Conservation (phyloP, 1,140 invertebrate genomes). For the Dreissena rostriformis region DNA sequence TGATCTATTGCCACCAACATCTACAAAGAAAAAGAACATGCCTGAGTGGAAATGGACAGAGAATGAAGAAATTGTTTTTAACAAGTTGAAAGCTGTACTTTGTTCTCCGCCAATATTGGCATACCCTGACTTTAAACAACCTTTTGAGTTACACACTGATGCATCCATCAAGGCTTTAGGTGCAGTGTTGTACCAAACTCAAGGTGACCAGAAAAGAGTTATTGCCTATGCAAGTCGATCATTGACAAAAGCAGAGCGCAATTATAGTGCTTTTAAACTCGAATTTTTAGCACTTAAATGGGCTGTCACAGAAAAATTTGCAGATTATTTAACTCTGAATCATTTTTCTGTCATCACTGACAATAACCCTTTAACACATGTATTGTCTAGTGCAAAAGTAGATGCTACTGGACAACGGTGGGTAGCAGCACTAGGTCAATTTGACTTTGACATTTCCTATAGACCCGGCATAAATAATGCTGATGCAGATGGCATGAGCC, state of each 20-base stretch:
- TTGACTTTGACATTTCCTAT: constrained; percentile 22
- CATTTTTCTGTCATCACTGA: constrained; percentile 1
- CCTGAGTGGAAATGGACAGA: not conserved
- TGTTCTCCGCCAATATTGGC: not conserved
- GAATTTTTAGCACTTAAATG: constrained; percentile 20
- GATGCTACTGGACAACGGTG: constrained; percentile 41
- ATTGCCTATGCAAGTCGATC: constrained; percentile 10
- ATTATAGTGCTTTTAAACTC: constrained; percentile 2
- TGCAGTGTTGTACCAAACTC: constrained; percentile 13
- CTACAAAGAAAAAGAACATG: not conserved
- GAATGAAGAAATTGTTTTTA: not conserved
- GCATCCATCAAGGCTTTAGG: not conserved
- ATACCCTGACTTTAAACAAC: constrained; percentile 5
- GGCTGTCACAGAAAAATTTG: constrained; percentile 21
- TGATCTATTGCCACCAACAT: not conserved
- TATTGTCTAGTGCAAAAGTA: constrained; percentile 10
- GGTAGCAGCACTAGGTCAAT: constrained; percentile 31
- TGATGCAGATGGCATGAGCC: constrained; percentile 29
- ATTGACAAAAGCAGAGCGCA: not conserved
- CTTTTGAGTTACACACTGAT: constrained; percentile 14
- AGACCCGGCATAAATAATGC: constrained; percentile 6
- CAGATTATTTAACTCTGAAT: not conserved
- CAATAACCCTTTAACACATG: constrained; percentile 10
- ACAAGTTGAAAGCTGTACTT: not conserved
- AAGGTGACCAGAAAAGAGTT: not conserved